These are phyloP conservation scores for Tribolium madens DNA, from an alignment of 1,140 invertebrate species.

Conservation along the genomic window DNA sequence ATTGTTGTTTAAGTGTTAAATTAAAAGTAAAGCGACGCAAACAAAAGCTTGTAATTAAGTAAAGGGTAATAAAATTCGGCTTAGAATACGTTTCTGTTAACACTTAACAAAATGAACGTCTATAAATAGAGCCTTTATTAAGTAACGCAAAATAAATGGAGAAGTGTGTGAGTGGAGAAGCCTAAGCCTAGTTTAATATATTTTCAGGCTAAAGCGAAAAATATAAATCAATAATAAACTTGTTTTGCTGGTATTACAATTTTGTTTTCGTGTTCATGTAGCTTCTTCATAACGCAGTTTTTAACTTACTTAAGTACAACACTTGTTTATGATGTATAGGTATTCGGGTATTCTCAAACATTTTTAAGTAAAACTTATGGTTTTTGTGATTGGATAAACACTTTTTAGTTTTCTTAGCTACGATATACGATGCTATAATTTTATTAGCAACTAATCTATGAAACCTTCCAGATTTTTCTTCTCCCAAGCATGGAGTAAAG, in stretches of 20 bases:
- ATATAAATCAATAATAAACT: too few species aligned
- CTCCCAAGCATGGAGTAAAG: constrained; percentile 57
- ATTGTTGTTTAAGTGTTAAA: constrained; percentile 21
- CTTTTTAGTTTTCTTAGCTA: background rate
- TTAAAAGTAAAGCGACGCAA: constrained; percentile 35
- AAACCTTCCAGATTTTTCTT: constrained; percentile 50
- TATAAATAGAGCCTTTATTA: constrained; percentile 41
- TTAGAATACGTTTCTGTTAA: constrained; percentile 41
- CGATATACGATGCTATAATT: constrained; percentile 41
- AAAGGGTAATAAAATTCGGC: constrained; percentile 34
- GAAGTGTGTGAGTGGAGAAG: background rate
- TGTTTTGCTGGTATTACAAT: too few species aligned
- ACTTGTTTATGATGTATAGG: too few species aligned
- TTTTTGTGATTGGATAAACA: too few species aligned
- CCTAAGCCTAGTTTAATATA: too few species aligned
- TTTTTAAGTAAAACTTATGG: too few species aligned
- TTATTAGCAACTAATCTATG: constrained; percentile 4
- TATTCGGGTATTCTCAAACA: too few species aligned
- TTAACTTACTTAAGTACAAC: too few species aligned
- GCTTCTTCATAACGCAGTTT: too few species aligned
- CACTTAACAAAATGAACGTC: constrained; percentile 43
- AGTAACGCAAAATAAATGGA: constrained; percentile 26
- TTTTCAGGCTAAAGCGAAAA: too few species aligned
- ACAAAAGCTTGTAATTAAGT: constrained; percentile 43
- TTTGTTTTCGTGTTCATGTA: too few species aligned